Percentiles rank a stretch among this genome's conserved stretches.
phyloP scores from a whole-genome alignment of 2,888 invertebrate genomes.

The Miltochrista miniata region DNA sequence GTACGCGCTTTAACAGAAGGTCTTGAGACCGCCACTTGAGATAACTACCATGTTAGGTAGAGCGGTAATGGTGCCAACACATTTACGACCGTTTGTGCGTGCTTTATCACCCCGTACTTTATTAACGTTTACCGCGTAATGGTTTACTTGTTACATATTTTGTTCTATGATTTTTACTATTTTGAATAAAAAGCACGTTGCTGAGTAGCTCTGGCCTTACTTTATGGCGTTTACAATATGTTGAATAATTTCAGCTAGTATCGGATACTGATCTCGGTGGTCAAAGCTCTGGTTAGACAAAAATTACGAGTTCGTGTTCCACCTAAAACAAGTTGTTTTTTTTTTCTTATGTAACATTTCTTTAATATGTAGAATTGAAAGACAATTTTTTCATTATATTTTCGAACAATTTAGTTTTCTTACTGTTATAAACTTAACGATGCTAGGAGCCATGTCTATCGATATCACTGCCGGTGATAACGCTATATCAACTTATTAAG shows the following conservation, averaged over 20 bases:
- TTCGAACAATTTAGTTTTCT: slow-evolving; percentile 5
- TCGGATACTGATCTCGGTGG: too few species aligned
- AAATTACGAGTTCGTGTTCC: too few species aligned
- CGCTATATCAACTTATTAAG: slow-evolving; percentile 13
- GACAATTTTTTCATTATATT: slow-evolving; percentile 15
- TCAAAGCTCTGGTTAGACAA: too few species aligned
- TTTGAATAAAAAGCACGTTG: too few species aligned
- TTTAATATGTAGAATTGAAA: too few species aligned
- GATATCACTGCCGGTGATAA: slow-evolving; percentile 5
- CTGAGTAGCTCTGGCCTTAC: too few species aligned
- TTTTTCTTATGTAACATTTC: too few species aligned
- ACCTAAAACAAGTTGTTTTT: too few species aligned
- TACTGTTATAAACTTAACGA: too few species aligned
- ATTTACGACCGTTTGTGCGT: slow-evolving; percentile 67
- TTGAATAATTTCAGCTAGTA: too few species aligned
- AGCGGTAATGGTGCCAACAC: slow-evolving; percentile 48
- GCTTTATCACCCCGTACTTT: slow-evolving; percentile 64
- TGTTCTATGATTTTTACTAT: slow-evolving; percentile 46
- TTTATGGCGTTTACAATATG: too few species aligned
- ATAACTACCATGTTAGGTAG: slow-evolving; percentile 46
- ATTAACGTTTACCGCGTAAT: slow-evolving; percentile 63
- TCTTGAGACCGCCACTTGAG: slow-evolving; percentile 47
- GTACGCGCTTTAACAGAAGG: slow-evolving; percentile 30
- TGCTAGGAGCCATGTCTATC: too few species aligned
- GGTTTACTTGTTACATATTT: slow-evolving; percentile 52